A percentile compares a stretch with the other conserved stretches of the same genome.
phyloP scores from a whole-genome alignment of 2,888 invertebrate species.

The Herminia tarsipennalis region DNA sequence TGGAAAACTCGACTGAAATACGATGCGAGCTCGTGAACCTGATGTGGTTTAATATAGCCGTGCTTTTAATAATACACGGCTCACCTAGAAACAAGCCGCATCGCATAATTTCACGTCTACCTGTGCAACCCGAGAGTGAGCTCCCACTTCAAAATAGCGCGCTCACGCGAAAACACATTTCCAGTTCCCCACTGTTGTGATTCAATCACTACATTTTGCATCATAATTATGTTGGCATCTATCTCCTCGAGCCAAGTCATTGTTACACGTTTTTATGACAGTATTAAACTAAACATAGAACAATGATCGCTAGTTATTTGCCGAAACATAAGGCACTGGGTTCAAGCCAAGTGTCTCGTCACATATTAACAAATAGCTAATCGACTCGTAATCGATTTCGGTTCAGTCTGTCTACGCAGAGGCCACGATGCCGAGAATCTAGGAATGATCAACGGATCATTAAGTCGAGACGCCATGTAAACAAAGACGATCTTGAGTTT shows the following conservation, averaged over 20 bases:
- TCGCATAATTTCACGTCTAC: slow-evolving; percentile 60
- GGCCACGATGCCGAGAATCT: not conserved
- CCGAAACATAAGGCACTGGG: slow-evolving; percentile 47
- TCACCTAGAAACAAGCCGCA: slow-evolving; percentile 63
- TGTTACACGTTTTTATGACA: slow-evolving; percentile 56
- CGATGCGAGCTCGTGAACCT: slow-evolving; percentile 62
- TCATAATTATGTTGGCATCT: slow-evolving; percentile 40
- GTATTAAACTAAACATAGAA: slow-evolving; percentile 64
- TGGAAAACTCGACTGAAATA: slow-evolving; percentile 53
- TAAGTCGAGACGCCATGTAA: too few relatives aligned
- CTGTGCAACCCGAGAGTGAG: slow-evolving; percentile 57
- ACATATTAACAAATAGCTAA: slow-evolving; percentile 40
- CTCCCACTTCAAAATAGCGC: slow-evolving; percentile 63
- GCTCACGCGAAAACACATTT: slow-evolving; percentile 50
- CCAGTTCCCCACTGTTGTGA: slow-evolving; percentile 47
- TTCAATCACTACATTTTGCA: slow-evolving; percentile 32
- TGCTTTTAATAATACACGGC: slow-evolving; percentile 68
- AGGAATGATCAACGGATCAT: not conserved
- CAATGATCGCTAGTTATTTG: slow-evolving; percentile 33
- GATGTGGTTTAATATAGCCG: slow-evolving; percentile 67
- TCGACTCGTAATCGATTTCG: slow-evolving; percentile 37
- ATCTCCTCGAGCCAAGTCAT: slow-evolving; percentile 29
- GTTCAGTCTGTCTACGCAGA: slow-evolving; percentile 24
- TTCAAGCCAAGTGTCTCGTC: slow-evolving; percentile 52
- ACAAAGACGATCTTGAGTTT: too few relatives aligned